These are phyloP conservation scores for Poecilia latipinna DNA, from an alignment of 2,113 vertebrate species.

Conservation along the genomic window DNA sequence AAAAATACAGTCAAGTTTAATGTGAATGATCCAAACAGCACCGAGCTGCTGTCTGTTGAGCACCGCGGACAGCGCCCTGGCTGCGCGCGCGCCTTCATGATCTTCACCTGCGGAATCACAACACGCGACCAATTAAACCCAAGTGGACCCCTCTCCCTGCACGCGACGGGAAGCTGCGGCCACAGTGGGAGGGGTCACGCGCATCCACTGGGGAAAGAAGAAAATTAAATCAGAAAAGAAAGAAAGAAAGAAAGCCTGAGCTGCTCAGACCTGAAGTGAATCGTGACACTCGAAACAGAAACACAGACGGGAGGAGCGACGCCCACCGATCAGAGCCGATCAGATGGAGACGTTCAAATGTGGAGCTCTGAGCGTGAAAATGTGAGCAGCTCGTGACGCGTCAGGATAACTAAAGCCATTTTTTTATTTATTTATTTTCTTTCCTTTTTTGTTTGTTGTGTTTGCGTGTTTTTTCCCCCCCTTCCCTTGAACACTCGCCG, in stretches of 20 bases:
- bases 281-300: conserved; percentile 62
- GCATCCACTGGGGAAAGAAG: neutral
- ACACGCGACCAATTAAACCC: conserved; percentile 2
- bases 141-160: conserved; percentile 8
- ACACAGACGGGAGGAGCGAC: conserved; percentile 50
- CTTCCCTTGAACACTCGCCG: neutral
- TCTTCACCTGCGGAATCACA: neutral
- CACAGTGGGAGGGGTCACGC: conserved; percentile 50
- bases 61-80: conserved; percentile 62
- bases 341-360: conserved; percentile 26
- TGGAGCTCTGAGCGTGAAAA: conserved; percentile 33
- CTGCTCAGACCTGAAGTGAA: conserved; percentile 24
- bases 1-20: neutral
- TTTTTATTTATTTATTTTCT: neutral
- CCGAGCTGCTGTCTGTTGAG: neutral
- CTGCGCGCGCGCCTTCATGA: too few relatives aligned
- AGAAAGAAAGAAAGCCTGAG: neutral
- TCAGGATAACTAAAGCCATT: conserved; percentile 22
- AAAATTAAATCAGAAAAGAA: neutral
- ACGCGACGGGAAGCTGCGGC: conserved; percentile 57
- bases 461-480: neutral
- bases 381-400: conserved; percentile 52
- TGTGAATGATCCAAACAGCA: too few relatives aligned
- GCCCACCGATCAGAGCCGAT: conserved; percentile 50
- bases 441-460: too few relatives aligned